A percentile compares a stretch with the other conserved stretches of the same genome.
Conservation (phyloP, 2,888 invertebrate genomes). For the Caenorhabditis sp. region DNA sequence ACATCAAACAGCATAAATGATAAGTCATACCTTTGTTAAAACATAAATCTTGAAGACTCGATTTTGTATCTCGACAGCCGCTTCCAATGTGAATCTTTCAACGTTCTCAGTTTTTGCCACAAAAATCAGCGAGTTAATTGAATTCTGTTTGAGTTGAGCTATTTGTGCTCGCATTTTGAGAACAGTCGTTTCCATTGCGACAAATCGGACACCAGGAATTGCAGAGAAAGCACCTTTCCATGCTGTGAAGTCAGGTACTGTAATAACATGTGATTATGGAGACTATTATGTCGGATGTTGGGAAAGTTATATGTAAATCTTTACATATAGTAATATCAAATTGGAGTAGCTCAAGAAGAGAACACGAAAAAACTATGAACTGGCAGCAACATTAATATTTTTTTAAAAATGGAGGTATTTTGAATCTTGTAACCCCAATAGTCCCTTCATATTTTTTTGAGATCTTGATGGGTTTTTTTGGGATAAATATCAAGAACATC, state of each 20-base stretch:
- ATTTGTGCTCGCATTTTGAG: constrained; percentile 47
- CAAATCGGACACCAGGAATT: constrained; percentile 45
- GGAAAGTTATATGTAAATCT: too few relatives aligned
- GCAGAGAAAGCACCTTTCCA: constrained; percentile 53
- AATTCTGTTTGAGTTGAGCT: constrained; percentile 27
- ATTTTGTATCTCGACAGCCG: constrained; percentile 27
- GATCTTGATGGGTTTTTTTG: too few relatives aligned
- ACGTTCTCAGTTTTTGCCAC: constrained; percentile 63
- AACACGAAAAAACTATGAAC: too few relatives aligned
- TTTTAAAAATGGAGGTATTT: too few relatives aligned
- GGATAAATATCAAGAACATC: too few relatives aligned
- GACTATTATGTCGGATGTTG: too few relatives aligned
- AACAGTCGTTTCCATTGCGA: constrained; percentile 45
- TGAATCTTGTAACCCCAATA: too few relatives aligned
- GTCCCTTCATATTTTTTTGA: too few relatives aligned
- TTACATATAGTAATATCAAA: too few relatives aligned
- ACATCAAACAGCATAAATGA: background rate
- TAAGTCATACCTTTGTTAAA: constrained; percentile 32
- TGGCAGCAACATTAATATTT: too few relatives aligned
- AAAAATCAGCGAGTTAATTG: constrained; percentile 58
- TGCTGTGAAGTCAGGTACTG: constrained; percentile 39
- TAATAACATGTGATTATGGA: background rate
- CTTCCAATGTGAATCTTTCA: constrained; percentile 55
- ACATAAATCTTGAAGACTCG: constrained; percentile 39
- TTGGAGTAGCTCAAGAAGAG: too few relatives aligned